A percentile compares a stretch with the other conserved stretches of the same genome.
Evolutionary conservation across 2,113 vertebrate species (phyloP).

Genomic region (Arizona elegans): DNA sequence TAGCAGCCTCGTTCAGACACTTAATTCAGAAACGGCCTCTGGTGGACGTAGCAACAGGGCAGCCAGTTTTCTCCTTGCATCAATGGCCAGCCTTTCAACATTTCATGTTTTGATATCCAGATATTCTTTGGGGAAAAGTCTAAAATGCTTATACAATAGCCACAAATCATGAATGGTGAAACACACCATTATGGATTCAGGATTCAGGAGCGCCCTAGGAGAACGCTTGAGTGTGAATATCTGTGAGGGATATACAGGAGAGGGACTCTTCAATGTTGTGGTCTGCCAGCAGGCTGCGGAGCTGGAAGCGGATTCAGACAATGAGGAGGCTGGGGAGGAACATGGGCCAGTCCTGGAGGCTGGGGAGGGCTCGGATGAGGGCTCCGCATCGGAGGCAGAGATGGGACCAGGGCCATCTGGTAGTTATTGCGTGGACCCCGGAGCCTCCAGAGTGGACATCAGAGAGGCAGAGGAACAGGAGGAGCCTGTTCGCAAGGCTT

Average conservation of each 20-base stretch:
- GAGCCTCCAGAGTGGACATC: no score
- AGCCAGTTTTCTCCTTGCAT: conserved; percentile 23
- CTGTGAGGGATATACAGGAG: neutral
- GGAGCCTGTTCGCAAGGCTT: no score
- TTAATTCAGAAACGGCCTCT: conserved; percentile 36
- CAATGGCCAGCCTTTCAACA: conserved; percentile 34
- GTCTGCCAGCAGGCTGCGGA: no score
- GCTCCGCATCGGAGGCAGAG: no score
- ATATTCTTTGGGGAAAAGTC: conserved; percentile 5
- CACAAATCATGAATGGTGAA: neutral
- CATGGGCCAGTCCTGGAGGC: no score
- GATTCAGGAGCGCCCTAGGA: neutral
- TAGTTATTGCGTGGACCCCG: no score
- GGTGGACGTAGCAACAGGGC: neutral
- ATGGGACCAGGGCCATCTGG: no score
- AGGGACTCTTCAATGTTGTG: no score
- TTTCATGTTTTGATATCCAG: conserved; percentile 37
- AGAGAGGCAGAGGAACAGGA: no score
- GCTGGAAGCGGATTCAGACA: no score
- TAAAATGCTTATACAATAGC: neutral
- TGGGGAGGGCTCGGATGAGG: no score
- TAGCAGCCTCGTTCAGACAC: conserved; percentile 46
- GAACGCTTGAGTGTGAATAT: neutral
- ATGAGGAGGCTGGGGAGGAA: no score
- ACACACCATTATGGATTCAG: neutral